These are phyloP conservation scores for Acrocephalus scirpaceus DNA, from an alignment of 2,797 vertebrate species.

Conservation along the genomic window DNA sequence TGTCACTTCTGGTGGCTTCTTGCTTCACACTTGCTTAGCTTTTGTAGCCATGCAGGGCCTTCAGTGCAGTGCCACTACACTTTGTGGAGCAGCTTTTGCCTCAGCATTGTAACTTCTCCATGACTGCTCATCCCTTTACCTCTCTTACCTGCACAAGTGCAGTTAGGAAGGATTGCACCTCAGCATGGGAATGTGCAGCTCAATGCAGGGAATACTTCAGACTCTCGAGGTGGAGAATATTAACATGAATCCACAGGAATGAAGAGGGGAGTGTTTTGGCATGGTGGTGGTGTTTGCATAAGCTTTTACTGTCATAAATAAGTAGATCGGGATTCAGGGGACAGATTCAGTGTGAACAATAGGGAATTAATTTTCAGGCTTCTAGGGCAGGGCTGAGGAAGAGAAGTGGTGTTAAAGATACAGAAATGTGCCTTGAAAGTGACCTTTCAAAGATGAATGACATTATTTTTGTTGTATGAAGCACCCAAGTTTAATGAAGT, in stretches of 20 bases:
- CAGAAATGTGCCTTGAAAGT: background rate
- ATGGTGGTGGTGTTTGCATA: background rate
- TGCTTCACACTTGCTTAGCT: background rate
- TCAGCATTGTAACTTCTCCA: background rate
- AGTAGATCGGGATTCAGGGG: background rate
- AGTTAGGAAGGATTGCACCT: background rate
- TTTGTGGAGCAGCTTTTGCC: background rate
- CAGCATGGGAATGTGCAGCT: background rate
- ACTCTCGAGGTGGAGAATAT: background rate
- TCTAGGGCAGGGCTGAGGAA: background rate
- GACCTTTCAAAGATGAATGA: background rate
- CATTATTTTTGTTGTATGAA: background rate
- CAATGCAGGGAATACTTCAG: background rate
- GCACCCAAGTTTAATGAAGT: background rate
- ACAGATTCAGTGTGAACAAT: background rate
- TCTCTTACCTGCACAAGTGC: background rate
- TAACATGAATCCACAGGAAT: background rate
- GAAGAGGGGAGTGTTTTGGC: background rate
- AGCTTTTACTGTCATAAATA: background rate
- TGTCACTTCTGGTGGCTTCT: background rate
- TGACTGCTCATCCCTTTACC: background rate
- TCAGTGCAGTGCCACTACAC: accelerated
- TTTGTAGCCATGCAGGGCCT: background rate
- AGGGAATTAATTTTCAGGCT: constrained; percentile 10
- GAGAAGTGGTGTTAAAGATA: background rate